These are phyloP conservation scores for Eolophus roseicapilla DNA, from an alignment of 2,113 vertebrate genomes.

Conservation along the genomic window DNA sequence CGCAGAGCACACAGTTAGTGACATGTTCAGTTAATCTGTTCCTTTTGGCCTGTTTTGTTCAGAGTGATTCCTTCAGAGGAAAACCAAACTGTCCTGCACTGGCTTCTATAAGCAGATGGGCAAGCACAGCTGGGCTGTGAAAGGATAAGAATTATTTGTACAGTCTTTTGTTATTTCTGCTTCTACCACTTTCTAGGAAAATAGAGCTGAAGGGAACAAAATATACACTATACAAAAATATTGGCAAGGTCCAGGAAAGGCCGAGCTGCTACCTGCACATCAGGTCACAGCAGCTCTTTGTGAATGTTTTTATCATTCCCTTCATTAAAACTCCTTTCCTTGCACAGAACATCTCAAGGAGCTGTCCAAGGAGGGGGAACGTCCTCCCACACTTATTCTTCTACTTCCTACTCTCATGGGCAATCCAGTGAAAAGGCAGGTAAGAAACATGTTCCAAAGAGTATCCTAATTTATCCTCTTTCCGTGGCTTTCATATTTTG, in stretches of 20 bases:
- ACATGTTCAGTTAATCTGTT: not conserved
- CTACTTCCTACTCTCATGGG: conserved; percentile 7
- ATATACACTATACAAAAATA: not conserved
- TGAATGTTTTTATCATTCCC: not conserved
- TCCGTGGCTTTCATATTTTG: not conserved
- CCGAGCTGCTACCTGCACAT: not conserved
- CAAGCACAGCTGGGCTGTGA: not conserved
- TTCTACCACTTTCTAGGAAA: not conserved
- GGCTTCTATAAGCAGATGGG: not conserved
- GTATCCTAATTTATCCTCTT: not conserved
- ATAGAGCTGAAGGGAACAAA: not conserved
- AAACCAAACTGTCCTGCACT: not conserved
- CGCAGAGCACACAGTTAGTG: not conserved
- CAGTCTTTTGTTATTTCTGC: not conserved
- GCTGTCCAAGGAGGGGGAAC: conserved; percentile 19
- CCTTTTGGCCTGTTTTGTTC: not conserved
- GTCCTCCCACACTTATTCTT: conserved; percentile 15
- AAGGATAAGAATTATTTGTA: not conserved
- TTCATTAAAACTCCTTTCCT: not conserved
- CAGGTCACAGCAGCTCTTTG: not conserved
- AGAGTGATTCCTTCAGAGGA: not conserved
- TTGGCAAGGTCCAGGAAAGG: not conserved
- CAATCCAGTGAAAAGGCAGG: conserved; percentile 12
- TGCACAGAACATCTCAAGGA: not conserved
- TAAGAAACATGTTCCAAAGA: not conserved